Conservation (phyloP, 2,113 vertebrate genomes). For the Hippocampus mohnikei region DNA sequence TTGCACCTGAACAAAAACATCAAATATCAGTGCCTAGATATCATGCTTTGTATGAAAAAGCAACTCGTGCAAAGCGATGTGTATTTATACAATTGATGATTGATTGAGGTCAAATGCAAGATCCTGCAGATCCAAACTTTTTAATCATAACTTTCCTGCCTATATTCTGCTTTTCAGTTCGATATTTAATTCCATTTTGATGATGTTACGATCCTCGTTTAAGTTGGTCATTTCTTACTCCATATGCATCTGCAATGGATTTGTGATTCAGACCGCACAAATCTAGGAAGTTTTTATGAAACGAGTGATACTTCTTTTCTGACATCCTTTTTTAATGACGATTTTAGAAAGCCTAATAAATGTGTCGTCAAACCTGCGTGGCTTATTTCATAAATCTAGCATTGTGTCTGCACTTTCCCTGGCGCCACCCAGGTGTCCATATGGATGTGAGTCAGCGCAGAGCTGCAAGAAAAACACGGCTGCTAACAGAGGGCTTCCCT, state of each 20-base stretch:
- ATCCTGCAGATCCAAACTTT: background rate
- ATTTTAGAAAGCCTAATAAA: background rate
- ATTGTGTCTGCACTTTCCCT: slow-evolving; percentile 6
- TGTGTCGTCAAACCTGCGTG: background rate
- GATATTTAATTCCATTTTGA: background rate
- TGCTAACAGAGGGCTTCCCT: slow-evolving; percentile 10
- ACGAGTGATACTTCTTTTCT: background rate
- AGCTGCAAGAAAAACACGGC: slow-evolving; percentile 11
- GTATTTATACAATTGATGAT: background rate
- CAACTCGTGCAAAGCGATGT: background rate
- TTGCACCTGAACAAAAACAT: background rate
- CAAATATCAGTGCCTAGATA: background rate
- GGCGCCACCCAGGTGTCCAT: slow-evolving; percentile 23
- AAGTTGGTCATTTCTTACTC: background rate
- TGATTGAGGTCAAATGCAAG: background rate
- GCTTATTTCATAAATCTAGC: background rate
- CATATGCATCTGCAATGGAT: background rate
- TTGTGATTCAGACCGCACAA: background rate
- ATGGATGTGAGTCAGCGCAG: slow-evolving; percentile 21
- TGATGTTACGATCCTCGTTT: background rate
- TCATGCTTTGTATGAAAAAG: background rate
- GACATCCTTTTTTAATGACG: background rate
- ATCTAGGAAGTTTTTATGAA: background rate
- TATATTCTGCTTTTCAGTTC: background rate
- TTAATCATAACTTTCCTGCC: background rate